These are phyloP conservation scores for Pasiphila rectangulata DNA, from an alignment of 2,888 invertebrate species.

Conservation along the genomic window DNA sequence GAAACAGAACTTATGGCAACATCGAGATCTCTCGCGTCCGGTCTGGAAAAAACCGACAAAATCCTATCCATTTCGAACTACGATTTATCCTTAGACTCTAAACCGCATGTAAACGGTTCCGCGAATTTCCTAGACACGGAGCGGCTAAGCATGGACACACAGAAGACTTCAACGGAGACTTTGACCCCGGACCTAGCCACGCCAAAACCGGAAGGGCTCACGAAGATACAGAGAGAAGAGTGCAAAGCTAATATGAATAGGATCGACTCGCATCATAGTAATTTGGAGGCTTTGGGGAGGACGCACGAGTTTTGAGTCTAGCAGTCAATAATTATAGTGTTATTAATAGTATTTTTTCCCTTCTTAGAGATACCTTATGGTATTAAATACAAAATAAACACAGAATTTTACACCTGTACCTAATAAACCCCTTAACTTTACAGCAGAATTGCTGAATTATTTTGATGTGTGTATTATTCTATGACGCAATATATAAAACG, in stretches of 20 bases:
- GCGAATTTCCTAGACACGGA: slow-evolving; percentile 59
- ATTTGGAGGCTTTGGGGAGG: slow-evolving; percentile 56
- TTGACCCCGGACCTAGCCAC: slow-evolving; percentile 34
- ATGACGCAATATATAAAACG: background rate
- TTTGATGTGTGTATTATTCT: background rate
- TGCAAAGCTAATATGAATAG: slow-evolving; percentile 75
- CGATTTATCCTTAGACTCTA: slow-evolving; percentile 50
- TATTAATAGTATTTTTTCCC: background rate
- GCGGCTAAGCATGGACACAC: slow-evolving; percentile 40
- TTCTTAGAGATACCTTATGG: too few species aligned
- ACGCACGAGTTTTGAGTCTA: slow-evolving; percentile 34
- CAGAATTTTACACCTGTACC: too few species aligned
- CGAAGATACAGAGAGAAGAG: slow-evolving; percentile 49
- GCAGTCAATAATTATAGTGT: background rate
- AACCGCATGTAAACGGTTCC: slow-evolving; percentile 52
- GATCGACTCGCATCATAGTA: slow-evolving; percentile 73
- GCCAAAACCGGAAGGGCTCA: slow-evolving; percentile 19
- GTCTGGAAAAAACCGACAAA: slow-evolving; percentile 52
- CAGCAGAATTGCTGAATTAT: background rate
- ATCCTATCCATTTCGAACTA: slow-evolving; percentile 52
- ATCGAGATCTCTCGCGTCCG: slow-evolving; percentile 58
- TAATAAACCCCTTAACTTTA: background rate
- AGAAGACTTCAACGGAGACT: slow-evolving; percentile 45
- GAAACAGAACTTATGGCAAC: slow-evolving; percentile 48
- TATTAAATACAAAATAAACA: too few species aligned